Conservation (phyloP, 2,888 invertebrate species). For the Plagodis pulveraria region DNA sequence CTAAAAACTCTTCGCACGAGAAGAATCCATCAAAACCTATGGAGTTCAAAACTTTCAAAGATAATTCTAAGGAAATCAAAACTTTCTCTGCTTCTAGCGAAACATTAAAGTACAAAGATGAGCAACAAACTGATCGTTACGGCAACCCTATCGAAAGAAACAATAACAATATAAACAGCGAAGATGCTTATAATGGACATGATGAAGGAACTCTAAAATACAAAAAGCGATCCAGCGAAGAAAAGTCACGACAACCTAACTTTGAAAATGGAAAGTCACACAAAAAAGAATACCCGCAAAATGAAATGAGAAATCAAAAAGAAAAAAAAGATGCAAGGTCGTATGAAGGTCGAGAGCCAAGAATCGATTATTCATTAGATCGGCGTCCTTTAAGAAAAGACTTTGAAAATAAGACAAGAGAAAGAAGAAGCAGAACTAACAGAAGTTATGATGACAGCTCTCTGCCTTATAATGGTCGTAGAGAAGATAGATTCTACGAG, state of each 20-base stretch:
- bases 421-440: constrained; percentile 60
- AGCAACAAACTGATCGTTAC: constrained; percentile 71
- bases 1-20: constrained; percentile 71
- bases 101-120: constrained; percentile 79
- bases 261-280: constrained; percentile 52
- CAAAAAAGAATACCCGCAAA: constrained; percentile 73
- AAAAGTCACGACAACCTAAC: constrained; percentile 65
- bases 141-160: constrained; percentile 75
- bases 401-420: constrained; percentile 65
- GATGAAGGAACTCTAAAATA: constrained; percentile 80
- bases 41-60: constrained; percentile 83
- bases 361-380: constrained; percentile 78
- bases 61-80: constrained; percentile 79
- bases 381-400: constrained; percentile 72
- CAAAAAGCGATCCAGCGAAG: constrained; percentile 75
- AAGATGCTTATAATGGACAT: constrained; percentile 70
- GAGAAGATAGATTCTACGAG: constrained; percentile 76
- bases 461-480: constrained; percentile 70
- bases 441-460: constrained; percentile 79
- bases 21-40: constrained; percentile 73
- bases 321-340: constrained; percentile 64
- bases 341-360: constrained; percentile 68
- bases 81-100: constrained; percentile 81
- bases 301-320: constrained; percentile 62
- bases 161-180: constrained; percentile 66